Evolutionary conservation across 2,113 vertebrate genomes (phyloP), one percentile per base, ranked within the genome.

Genomic region (Cephalopterus ornatus): DNA sequence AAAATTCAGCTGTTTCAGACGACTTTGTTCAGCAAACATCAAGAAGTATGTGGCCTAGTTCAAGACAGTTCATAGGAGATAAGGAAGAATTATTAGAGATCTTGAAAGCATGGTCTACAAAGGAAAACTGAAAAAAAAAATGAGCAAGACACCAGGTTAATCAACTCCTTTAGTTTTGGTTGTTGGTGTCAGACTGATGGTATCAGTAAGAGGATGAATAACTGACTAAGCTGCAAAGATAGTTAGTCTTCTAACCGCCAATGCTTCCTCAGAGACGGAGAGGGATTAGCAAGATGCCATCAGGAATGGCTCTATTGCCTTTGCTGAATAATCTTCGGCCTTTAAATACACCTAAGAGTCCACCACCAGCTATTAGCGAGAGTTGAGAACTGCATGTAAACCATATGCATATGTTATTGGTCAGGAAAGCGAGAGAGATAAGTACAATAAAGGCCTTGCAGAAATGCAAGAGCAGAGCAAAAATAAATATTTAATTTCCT

Each of bases 21-120:
- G 73, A 32, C 82, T 82, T 85, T 94, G 52, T 78, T 85, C 77
- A 49, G 47, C 24, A 88, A 89, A 72, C 44, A 82, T 56, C 74
- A 68, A 85, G 70, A 68, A 39, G 47, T 5, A 22, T 56, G 35
- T 14, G 22, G 33, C n/a, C 58, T 88, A 73, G 68, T 19, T 82
- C 74, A 92, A 85, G 44, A 33, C 14, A 75, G 22, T 47, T 67
- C 74, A 79, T 88, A 68, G 37, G 32, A 85, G 44, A 68, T 68
- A 17, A 49, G 66, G 42, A 78, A 21, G 42, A 75, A 85, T 26
- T 6, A 61, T 67, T 49, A 82, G 62, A 68, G 24, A 9, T 61
- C 74, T 82, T 90, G 77, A 82, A 91, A 82, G 10, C 5, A 3
- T 8, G 6, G 20, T 15, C 62, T 75, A 15, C 11, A 72, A n/a